Percentiles rank a stretch among this genome's conserved stretches.
phyloP scores from a whole-genome alignment of 2,113 vertebrate species.

The Aix galericulata region DNA sequence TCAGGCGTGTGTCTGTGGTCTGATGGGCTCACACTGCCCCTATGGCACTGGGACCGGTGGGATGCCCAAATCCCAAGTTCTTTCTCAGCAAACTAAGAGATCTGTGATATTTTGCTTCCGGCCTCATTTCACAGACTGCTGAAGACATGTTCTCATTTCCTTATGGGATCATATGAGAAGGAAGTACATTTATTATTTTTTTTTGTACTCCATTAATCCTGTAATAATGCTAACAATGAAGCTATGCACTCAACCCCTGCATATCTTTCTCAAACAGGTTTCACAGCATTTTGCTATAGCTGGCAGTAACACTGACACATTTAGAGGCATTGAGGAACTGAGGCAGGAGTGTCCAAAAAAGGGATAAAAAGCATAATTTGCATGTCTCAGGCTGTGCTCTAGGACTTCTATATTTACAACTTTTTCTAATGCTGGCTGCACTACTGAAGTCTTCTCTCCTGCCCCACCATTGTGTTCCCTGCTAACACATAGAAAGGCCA shows the following conservation, averaged over 20 bases:
- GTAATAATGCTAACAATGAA: neutral
- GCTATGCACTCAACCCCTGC: neutral
- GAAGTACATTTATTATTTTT: neutral
- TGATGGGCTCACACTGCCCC: fast-evolving
- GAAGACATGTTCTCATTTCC: neutral
- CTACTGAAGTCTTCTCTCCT: neutral
- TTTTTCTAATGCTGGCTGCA: neutral
- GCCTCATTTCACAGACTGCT: neutral
- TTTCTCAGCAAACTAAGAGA: neutral
- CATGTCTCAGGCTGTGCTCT: neutral
- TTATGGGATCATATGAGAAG: neutral
- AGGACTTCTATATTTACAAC: neutral
- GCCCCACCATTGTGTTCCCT: neutral
- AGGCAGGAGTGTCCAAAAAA: neutral
- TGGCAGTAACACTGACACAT: neutral
- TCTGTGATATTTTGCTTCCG: neutral
- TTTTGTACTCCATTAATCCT: neutral
- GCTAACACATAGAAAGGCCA: neutral
- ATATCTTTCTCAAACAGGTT: neutral
- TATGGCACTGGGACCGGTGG: neutral
- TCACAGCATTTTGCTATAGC: neutral
- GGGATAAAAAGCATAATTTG: neutral
- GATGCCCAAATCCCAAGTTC: neutral
- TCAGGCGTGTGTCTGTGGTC: neutral
- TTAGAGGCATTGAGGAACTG: neutral